Conservation (phyloP, 2,113 vertebrate species). For the Eudyptes chrysolophus region DNA sequence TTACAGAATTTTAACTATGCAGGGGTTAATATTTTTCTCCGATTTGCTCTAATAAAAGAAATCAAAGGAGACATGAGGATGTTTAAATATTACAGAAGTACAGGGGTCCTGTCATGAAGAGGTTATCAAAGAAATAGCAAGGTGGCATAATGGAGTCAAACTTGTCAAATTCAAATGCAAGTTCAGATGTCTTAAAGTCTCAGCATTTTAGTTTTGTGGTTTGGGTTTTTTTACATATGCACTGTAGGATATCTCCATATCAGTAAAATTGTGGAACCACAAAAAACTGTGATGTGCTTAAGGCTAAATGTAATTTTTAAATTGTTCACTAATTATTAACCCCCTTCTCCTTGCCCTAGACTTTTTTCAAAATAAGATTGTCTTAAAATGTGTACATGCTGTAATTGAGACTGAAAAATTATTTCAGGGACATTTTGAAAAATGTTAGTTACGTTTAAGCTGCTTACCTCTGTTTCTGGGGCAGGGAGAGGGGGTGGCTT, state of each 20-base stretch:
- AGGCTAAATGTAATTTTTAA: neutral
- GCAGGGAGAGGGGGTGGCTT: neutral
- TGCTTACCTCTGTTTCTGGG: neutral
- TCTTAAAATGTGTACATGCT: neutral
- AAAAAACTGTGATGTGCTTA: neutral
- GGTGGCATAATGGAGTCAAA: neutral
- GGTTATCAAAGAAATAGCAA: neutral
- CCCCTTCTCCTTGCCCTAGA: neutral
- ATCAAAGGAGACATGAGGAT: neutral
- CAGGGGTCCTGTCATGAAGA: neutral
- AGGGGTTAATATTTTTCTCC: conserved; percentile 8
- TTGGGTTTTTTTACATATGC: neutral
- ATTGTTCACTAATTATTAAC: neutral
- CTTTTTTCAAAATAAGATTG: neutral
- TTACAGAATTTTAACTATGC: neutral
- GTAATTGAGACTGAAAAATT: neutral
- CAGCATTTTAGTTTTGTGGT: neutral
- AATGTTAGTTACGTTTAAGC: neutral
- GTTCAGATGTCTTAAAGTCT: neutral
- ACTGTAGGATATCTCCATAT: neutral
- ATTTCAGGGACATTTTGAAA: neutral
- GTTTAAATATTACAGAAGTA: neutral
- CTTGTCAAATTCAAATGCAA: neutral
- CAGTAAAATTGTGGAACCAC: neutral
- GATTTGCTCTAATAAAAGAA: conserved; percentile 3